These are phyloP conservation scores for Arrhopalites spinosus DNA, from an alignment of 2,888 invertebrate species.

Conservation along the genomic window DNA sequence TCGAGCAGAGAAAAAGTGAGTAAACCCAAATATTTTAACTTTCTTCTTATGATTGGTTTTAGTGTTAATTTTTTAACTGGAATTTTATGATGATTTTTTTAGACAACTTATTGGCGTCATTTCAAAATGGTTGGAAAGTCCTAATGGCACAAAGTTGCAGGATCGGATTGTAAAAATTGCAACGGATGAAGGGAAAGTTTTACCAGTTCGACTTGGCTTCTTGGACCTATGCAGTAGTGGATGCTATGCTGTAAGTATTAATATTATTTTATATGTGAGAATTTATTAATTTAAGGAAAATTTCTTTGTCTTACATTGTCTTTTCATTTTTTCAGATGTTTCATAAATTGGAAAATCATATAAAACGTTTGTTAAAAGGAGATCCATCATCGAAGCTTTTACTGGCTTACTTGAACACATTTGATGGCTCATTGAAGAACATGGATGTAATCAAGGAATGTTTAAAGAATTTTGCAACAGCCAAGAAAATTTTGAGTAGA, in stretches of 20 bases:
- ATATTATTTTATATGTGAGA: not conserved
- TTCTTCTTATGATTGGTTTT: slow-evolving; percentile 17
- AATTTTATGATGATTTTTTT: slow-evolving; percentile 2
- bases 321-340: slow-evolving; percentile 42
- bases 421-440: slow-evolving; percentile 44
- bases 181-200: slow-evolving; percentile 19
- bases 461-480: slow-evolving; percentile 39
- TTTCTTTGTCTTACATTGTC: not conserved
- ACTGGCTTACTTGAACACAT: slow-evolving; percentile 45
- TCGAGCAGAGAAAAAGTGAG: slow-evolving; percentile 49
- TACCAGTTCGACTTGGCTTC: slow-evolving; percentile 17
- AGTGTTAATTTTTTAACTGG: not conserved
- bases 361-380: slow-evolving; percentile 39
- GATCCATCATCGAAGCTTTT: slow-evolving; percentile 45
- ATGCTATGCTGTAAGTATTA: slow-evolving; percentile 6
- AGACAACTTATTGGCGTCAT: slow-evolving; percentile 23
- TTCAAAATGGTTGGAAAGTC: slow-evolving; percentile 10
- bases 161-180: slow-evolving; percentile 23
- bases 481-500: slow-evolving; percentile 43
- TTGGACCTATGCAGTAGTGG: not conserved
- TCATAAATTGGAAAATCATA: slow-evolving; percentile 38
- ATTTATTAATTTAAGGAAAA: not conserved
- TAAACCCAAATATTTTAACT: slow-evolving; percentile 14
- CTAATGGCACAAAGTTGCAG: slow-evolving; percentile 2
- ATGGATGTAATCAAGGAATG: slow-evolving; percentile 40